Evolutionary conservation across 2,888 invertebrate species (phyloP).

Genomic region (Cryptops parisi): DNA sequence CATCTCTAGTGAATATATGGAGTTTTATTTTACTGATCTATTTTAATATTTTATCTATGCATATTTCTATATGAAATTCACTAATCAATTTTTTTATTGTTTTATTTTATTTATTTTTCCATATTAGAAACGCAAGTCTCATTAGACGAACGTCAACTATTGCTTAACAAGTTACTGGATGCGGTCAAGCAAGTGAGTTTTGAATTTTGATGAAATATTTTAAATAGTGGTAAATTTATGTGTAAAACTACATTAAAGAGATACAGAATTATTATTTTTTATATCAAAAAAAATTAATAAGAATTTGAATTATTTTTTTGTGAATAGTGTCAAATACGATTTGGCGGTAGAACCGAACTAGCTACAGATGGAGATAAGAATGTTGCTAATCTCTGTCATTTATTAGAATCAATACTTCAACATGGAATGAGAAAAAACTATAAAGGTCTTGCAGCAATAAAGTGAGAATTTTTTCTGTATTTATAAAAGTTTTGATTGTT

Average conservation of each 20-base stretch:
- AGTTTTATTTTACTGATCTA: no score
- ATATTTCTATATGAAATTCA: no score
- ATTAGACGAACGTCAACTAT: constrained; percentile 5
- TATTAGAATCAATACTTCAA: constrained; percentile 58
- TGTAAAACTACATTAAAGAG: no score
- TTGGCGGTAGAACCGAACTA: constrained; percentile 73
- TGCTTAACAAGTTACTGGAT: constrained; percentile 12
- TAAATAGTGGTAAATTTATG: no score
- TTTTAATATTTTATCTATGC: no score
- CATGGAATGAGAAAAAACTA: constrained; percentile 52
- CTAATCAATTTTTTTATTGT: not conserved
- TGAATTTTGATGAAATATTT: no score
- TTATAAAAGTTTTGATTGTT: not conserved
- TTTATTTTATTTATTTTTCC: not conserved
- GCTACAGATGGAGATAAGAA: constrained; percentile 71
- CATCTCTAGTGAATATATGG: no score
- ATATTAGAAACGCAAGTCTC: not conserved
- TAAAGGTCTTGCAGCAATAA: constrained; percentile 35
- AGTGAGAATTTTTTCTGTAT: constrained; percentile 24
- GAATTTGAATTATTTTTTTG: no score
- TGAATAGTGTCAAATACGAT: constrained; percentile 59
- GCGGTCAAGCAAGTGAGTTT: constrained; percentile 16
- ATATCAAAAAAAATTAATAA: no score
- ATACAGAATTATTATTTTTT: no score
- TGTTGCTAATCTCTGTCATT: constrained; percentile 46